A percentile compares a stretch with the other conserved stretches of the same genome.
These are phyloP conservation scores for Ochlodes sylvanus DNA, from an alignment of 2,888 invertebrate species.

Conservation along the genomic window DNA sequence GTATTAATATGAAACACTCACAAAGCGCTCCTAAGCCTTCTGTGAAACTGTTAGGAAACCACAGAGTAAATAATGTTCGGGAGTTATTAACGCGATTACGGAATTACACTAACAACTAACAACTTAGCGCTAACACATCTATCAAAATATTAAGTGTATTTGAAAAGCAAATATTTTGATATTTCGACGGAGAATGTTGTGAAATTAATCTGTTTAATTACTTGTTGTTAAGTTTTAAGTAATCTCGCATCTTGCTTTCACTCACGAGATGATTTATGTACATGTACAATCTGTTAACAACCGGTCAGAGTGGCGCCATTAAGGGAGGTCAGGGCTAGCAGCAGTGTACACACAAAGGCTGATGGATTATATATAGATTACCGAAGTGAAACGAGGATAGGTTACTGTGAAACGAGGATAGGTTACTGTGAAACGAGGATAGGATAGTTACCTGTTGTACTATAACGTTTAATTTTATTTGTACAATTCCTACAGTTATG, in stretches of 20 bases:
- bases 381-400: too few relatives aligned
- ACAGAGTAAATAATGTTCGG: conserved; percentile 29
- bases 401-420: too few relatives aligned
- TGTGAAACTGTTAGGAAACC: conserved; percentile 39
- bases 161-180: conserved; percentile 5
- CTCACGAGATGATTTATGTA: neutral
- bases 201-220: conserved; percentile 8
- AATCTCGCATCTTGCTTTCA: neutral
- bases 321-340: too few relatives aligned
- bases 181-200: conserved; percentile 1
- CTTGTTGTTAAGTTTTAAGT: neutral
- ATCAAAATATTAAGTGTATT: conserved; percentile 5
- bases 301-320: too few relatives aligned
- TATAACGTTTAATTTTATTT: too few relatives aligned
- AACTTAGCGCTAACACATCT: conserved; percentile 2
- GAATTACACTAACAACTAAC: conserved; percentile 17
- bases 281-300: too few relatives aligned
- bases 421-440: too few relatives aligned
- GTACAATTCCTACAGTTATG: too few relatives aligned
- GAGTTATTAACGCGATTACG: conserved; percentile 25
- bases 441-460: too few relatives aligned
- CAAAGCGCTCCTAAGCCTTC: conserved; percentile 1
- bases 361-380: too few relatives aligned
- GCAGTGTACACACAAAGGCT: too few relatives aligned
- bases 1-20: neutral